A percentile compares a stretch with the other conserved stretches of the same genome.
Conservation (phyloP, 2,797 vertebrate genomes). For the Loriculus beryllinus region DNA sequence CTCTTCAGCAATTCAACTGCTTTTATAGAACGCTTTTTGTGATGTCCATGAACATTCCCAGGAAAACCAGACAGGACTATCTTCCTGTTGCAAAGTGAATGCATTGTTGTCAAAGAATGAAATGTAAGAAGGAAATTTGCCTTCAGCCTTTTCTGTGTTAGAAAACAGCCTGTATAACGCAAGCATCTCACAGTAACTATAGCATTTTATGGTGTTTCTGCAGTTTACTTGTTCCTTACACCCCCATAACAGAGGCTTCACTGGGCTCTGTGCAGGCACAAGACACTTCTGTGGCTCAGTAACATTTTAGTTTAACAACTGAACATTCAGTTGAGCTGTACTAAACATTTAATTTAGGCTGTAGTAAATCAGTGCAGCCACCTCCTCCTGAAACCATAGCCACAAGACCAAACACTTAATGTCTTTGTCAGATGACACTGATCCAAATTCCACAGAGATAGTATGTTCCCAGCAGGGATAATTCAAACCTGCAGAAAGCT, state of each 20-base stretch:
- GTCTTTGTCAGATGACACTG: background rate
- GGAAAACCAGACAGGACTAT: background rate
- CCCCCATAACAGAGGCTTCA: accelerated
- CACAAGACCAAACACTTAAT: background rate
- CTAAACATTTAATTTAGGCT: background rate
- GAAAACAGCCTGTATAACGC: background rate
- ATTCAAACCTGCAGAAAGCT: background rate
- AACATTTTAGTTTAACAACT: background rate
- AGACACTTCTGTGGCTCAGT: background rate
- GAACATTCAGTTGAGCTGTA: background rate
- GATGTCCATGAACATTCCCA: background rate
- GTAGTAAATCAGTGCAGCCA: background rate
- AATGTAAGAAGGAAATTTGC: background rate
- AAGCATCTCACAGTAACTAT: no score
- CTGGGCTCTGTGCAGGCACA: background rate
- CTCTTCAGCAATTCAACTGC: background rate
- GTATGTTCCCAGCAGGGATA: accelerated
- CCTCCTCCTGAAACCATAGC: background rate
- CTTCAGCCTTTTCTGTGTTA: background rate
- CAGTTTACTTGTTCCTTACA: background rate
- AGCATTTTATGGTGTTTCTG: background rate
- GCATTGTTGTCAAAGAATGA: background rate
- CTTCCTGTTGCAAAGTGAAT: background rate
- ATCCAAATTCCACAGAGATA: background rate
- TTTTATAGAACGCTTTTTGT: background rate